phyloP scores from a whole-genome alignment of 2,113 vertebrate genomes.

The Numida meleagris region DNA sequence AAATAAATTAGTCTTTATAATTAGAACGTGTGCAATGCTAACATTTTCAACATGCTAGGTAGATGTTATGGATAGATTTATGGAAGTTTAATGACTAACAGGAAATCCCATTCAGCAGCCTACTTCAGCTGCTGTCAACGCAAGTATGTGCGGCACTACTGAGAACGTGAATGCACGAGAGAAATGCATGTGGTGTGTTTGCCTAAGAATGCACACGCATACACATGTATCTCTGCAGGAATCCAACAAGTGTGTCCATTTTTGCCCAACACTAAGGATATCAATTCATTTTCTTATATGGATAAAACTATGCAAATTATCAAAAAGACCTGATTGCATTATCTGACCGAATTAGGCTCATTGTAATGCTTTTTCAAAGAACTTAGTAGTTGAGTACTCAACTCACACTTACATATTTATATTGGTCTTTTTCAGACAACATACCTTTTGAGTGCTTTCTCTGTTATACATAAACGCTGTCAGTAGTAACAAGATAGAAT shows the following conservation, averaged over 20 bases:
- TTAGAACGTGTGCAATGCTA: neutral
- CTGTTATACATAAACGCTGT: constrained; percentile 26
- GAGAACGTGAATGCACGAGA: neutral
- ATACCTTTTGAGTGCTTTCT: neutral
- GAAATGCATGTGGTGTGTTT: neutral
- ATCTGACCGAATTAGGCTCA: neutral
- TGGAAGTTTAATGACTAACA: neutral
- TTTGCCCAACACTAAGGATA: neutral
- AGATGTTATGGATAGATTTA: neutral
- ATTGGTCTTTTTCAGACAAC: neutral
- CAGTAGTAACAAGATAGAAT: neutral
- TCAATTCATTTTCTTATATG: neutral
- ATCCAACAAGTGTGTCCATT: neutral
- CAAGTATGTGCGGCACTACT: neutral
- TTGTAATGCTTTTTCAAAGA: neutral
- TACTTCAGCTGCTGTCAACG: neutral
- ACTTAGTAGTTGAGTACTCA: neutral
- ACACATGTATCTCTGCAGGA: neutral
- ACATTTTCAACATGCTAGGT: neutral
- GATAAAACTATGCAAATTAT: neutral
- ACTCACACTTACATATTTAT: neutral
- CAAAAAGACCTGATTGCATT: neutral
- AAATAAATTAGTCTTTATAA: neutral
- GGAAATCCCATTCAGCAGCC: neutral
- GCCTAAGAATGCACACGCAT: neutral